Evolutionary conservation across 2,113 vertebrate genomes (phyloP), one percentile per base, ranked within the genome.

Genomic region (Seriola aureovittata): DNA sequence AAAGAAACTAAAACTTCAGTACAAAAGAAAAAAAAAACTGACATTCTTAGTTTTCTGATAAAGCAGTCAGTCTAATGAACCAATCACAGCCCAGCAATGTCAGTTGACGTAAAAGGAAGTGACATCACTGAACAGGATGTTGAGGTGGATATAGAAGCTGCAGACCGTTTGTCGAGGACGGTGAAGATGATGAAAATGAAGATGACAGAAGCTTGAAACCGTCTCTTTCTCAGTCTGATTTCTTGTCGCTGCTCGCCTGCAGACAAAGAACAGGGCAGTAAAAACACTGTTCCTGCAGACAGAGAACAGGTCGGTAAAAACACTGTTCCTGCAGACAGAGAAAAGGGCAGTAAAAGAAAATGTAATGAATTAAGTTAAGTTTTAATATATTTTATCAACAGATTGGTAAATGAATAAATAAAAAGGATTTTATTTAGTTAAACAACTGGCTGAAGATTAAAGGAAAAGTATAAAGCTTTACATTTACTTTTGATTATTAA

Each of bases 221-320:
- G 10, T 63, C 50, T 12, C 32, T 2, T 73, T 10, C 42, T 96
- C 85, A 96, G 92, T 96, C 94, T 0, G 94, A 94, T 38, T 95
- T 96, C 89, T 96, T 96, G 75, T 95, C 95, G 17, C 85, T 73
- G 72, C 60, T 90, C 0, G 92, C 94, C 95, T 96, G 82, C 48
- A 72, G 83, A 71, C 55, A 79, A 0, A 70, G 12, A n/a, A 59
- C 21, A 64, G 17, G 69, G 14, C 13, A 5, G 14, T 10, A 10
- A 42, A 10, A 29, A 29, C 25, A 29, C 2, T 29, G 25, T 29
- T 29, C 94, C 95, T 96, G 82, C 48, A 72, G 83, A 71, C 55
- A 79, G 1, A 70, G 12, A n/a, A 59, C 21, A 72, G 32, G 78
- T 29, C 13, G 1, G 6, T 7, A 25, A 8, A 38, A 21, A 14